Base-by-base conservation (phyloP, 2,797 vertebrate species). In the Bovichtus diacanthus region DNA sequence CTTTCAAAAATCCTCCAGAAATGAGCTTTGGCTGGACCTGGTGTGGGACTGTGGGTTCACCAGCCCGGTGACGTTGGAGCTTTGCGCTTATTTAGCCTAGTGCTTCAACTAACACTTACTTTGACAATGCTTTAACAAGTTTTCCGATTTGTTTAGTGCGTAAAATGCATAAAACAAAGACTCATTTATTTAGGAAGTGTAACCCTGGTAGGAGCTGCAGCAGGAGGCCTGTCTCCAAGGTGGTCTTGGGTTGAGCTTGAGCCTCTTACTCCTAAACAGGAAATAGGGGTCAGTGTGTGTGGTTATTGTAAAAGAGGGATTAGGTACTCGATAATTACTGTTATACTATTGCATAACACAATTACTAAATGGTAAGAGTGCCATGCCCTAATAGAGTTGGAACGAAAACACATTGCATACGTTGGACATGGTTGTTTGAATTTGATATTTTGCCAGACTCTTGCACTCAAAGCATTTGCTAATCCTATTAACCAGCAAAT, bases 401-500 rank as follows among this genome's bases (percentile, higher is more conserved):
- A 44, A 47, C 56, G n/a, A 69, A 70, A 85, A 78, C 38, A 3
- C 21, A 31, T 68, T 31, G 64, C 27, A 31, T 31, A 3, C 21
- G 31, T 68, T 36, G 64, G 34, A 58, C 38, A 38, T 18, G 58
- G 75, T 34, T n/a, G 25, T 82, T 80, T 50, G n/a, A 41, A 38
- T 66, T 11, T 59, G 29, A 71, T 67, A 39, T 71, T 81, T 79
- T 56, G 43, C 56, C 15, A 10, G 65, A 71, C 68, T 72, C 65
- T 59, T 59, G 58, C 58, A 38, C 70, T 87, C 46, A 59, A 60
- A 64, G 74, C 74, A 43, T 81, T 71, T 46, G 25, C 53, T 87
- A 82, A 89, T 90, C 84, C 80, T 61, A 70, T 87, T 87, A 82
- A 80, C 38, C 54, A 61, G 67, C 19, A 19, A 59, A 67, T 82